Conservation (phyloP, 1,140 invertebrate species). For the Thaumatotibia leucotreta region DNA sequence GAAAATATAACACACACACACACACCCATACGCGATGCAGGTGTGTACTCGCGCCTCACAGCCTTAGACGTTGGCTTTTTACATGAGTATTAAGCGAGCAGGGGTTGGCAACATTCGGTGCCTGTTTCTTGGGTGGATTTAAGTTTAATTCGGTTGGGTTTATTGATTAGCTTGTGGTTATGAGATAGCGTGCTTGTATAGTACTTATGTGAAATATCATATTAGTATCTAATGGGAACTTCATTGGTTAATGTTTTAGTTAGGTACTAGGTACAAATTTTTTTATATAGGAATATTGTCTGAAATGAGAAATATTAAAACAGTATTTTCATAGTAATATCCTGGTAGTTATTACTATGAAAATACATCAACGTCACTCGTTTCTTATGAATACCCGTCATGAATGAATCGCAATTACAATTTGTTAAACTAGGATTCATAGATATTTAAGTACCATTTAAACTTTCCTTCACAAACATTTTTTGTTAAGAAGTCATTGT, state of each 20-base stretch:
- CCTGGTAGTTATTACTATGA: too few species aligned
- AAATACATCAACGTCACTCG: too few species aligned
- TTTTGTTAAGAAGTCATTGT: background rate
- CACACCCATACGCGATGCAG: slow-evolving; percentile 40
- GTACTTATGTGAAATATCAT: too few species aligned
- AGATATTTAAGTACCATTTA: background rate
- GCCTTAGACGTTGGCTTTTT: slow-evolving; percentile 58
- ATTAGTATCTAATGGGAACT: too few species aligned
- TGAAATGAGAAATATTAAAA: too few species aligned
- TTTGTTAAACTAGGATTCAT: background rate
- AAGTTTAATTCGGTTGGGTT: background rate
- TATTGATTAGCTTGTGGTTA: slow-evolving; percentile 9
- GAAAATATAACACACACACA: slow-evolving; percentile 64
- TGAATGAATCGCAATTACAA: background rate
- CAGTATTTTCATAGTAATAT: too few species aligned
- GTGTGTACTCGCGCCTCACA: slow-evolving; percentile 35
- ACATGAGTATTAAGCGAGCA: slow-evolving; percentile 16
- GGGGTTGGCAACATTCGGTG: slow-evolving; percentile 47
- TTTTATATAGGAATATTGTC: too few species aligned
- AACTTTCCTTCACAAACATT: background rate
- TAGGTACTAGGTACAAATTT: too few species aligned
- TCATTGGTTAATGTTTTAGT: too few species aligned
- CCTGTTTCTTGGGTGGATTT: background rate
- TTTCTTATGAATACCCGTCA: too few species aligned
- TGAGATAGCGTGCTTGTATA: background rate